Evolutionary conservation across 2,888 invertebrate species (phyloP), one percentile per base, ranked within the genome.

Genomic region (Sphinx pinastri): DNA sequence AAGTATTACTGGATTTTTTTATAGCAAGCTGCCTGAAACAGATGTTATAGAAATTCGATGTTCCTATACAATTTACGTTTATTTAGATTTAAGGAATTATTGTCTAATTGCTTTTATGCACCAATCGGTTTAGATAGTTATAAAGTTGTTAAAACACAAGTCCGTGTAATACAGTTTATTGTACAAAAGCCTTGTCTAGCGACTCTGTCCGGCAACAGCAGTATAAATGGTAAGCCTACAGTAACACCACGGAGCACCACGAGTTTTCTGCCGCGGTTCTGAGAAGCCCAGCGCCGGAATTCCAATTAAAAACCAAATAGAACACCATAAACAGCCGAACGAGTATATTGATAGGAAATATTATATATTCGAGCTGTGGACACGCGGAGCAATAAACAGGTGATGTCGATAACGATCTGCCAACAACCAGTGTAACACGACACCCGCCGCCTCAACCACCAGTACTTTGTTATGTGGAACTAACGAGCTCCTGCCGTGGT

Each of bases 321-420:
- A 49, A 47, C 49, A 49, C 19, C 14, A 63, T 63, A 63, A 63
- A 63, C 19, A 63, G 12, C 12, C 19, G 19, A 19, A 63, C 63
- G 13, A 63, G 63, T 63, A 49, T 47, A 63, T 63, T 19, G 63
- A 63, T 63, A 63, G 63, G 60, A 49, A 63, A 63, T 63, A 63
- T 63, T 63, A 49, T 49, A 49, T 63, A 49, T 13, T 38, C 38
- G 60, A 51, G 14, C 11, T 38, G 51, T 25, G 10, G 51, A n/a
- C 47, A 70, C 45, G 57, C 16, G 57, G 70, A 70, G 31, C 49
- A 70, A 59, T 60, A n/a, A 45, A 63, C 55, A 52, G 57, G 45
- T 54, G 54, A 47, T 71, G n/a, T 11, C 60, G 74, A 63, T 63
- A 63, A 63, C 19, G 63, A 63, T 63, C 63, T 49, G 19, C 45